Base-by-base conservation (phyloP, 1,140 invertebrate genomes). In the Rhynchophorus ferrugineus region DNA sequence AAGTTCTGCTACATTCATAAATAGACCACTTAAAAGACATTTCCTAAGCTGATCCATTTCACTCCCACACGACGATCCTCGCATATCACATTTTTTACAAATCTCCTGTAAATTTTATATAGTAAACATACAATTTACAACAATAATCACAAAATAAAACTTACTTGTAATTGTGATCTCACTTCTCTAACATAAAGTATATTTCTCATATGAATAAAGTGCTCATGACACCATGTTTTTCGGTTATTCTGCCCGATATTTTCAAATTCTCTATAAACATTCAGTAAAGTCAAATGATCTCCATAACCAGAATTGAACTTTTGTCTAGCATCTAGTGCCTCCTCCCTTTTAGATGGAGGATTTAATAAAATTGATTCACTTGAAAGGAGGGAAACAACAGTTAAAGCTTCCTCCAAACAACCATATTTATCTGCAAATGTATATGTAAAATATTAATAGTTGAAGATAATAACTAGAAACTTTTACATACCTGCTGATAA, bases 281-380 rank as follows among this genome's bases (percentile, higher is more conserved):
- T 97, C 0, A 98, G 71, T 21, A 96, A 71, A 7, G 89, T 96
- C 1, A 98, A 76, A 65, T 95, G 92, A 73, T 99, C 95, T 7
- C 95, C 95, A 60, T 92, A 81, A 38, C 81, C 77, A 0, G 90
- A 88, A 45, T 80, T 69, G 72, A 97, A 97, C 69, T 95, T 95
- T 44, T 78, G 75, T 65, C 83, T 78, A 7, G 81, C 78, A 54
- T 76, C 75, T 11, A 77, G 61, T 2, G 83, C 84, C 67, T 86
- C 77, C 64, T 86, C 84, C 49, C 77, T 69, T 69, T 84, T 79
- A 38, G 75, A 73, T 54, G 75, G 66, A 3, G 75, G 76, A 52
- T 69, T 75, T 33, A 79, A 64, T 55, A 81, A 78, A 7, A 83
- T 68, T 54, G 78, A 80, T 68, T 83, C 80, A 54, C 77, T 58